Base-by-base conservation (phyloP, 2,797 vertebrate species). In the Manis crassicaudata region DNA sequence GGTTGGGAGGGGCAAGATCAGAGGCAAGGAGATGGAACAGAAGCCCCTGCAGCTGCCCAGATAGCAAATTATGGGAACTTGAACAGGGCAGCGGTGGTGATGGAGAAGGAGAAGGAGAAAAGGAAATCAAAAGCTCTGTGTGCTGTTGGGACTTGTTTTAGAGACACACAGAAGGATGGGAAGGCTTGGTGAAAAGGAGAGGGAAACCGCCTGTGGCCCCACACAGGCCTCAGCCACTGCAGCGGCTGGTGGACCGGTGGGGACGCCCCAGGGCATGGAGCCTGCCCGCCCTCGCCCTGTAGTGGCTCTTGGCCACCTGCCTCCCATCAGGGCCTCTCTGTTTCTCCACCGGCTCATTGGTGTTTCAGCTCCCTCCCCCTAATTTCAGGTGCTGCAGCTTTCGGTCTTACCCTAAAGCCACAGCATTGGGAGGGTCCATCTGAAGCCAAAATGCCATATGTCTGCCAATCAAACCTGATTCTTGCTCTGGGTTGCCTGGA, bases 261-360 rank as follows among this genome's bases (percentile, higher is more conserved):
- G 67, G 37, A 23, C 0, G 5, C 32, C 11, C 56, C n/a, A 1
- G 20, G 1, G n/a, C 27, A 4, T 1, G 1, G 43, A 25, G 27
- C 50, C 58, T 7, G 27, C 9, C n/a, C 1, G 0, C 4, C 17
- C 4, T 29, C 60, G 6, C 1, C 3, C 67, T 46, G 46, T 46
- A 11, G 46, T 27, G 13, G 16, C n/a, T 37, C 21, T 75, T 40
- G 3, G 12, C 17, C 0, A 2, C 52, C 11, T 1, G 27, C 62
- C n/a, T 52, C 20, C 5, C 13, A 7, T 25, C 63, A 12, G 18
- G 37, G 29, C 60, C 4, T 2, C 6, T 14, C 35, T 1, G 6
- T 70, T n/a, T 27, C 63, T 35, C 46, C 23, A 0, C 11, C 23
- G 18, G 43, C 77, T 37, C n/a, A 0, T 3, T 17, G n/a, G 40